Base-by-base conservation (phyloP, 2,888 invertebrate species). In the Rhagonycha fulva region DNA sequence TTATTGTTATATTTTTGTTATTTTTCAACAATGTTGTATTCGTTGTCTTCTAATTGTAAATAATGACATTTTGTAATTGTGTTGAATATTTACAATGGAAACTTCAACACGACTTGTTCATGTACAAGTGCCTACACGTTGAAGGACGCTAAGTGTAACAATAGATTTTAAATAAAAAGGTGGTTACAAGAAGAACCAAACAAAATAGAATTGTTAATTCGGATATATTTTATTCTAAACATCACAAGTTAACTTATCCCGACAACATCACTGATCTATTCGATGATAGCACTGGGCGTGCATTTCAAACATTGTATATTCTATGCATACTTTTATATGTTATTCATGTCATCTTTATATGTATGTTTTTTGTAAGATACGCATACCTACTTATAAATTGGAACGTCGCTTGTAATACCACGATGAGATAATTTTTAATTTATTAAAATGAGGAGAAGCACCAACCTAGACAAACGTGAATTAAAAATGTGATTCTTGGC, bases 1-100 rank as follows among this genome's bases (percentile, higher is more conserved):
- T 66, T 26, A 66, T 66, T 66, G 63, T 66, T 66, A 66, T 26
- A 23, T 66, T 62, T 66, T 24, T n/a, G 19, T 66, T 47, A 47
- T 73, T 32, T 72, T 47, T 72, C 24, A 32, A 28, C 14, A 67
- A 72, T 32, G 19, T 26, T 24, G 66, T 67, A 23, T 67, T 70
- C 32, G 63, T 74, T 67, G 74, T 74, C 60, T 67, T 62, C 24
- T 74, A 74, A 74, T 74, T 74, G 66, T 74, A 70, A 74, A 74
- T 74, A 70, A 74, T 69, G 74, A 47, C 32, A 63, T 32, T 47
- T 63, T 63, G 60, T 70, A 30, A 24, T 19, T 11, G 30, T 73
- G 32, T 69, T 62, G 24, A 60, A 62, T 30, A 62, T 69, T 14
- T 69, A 72, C 72, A 72, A 72, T 73, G 19, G 24, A 30, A 68